phyloP scores from a whole-genome alignment of 2,113 vertebrate species.

The Pangasianodon gigas region DNA sequence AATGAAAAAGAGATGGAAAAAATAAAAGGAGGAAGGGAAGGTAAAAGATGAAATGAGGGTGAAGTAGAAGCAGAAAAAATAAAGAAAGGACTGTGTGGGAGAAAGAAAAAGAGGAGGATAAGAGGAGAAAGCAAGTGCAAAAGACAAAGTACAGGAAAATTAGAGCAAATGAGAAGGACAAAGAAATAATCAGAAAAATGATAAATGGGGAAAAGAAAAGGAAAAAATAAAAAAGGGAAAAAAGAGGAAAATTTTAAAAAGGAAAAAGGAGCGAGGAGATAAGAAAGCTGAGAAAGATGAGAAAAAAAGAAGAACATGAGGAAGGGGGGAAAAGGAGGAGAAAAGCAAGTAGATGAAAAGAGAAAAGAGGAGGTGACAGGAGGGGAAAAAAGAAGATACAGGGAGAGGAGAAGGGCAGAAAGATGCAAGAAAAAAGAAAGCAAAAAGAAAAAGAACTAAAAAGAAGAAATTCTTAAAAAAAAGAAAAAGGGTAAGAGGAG shows the following conservation, averaged over 20 bases:
- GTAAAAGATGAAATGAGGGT: not conserved
- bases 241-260: not conserved
- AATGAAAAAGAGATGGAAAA: no score
- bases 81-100: not conserved
- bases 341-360: not conserved
- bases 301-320: not conserved
- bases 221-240: no score
- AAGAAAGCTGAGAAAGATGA: not conserved
- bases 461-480: not conserved
- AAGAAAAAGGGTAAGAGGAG: not conserved
- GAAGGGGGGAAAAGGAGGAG: not conserved
- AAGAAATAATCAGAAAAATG: not conserved
- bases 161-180: not conserved
- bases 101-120: not conserved
- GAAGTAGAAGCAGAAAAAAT: not conserved
- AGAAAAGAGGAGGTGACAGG: not conserved
- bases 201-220: not conserved
- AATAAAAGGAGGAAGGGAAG: no score
- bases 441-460: not conserved
- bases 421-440: not conserved
- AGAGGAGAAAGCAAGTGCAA: not conserved
- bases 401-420: not conserved
- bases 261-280: not conserved
- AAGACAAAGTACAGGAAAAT: not conserved
- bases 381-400: not conserved